Evolutionary conservation across 2,888 invertebrate species (phyloP), one percentile per base, ranked within the genome.

Genomic region (Lepetodrilus schrolli): DNA sequence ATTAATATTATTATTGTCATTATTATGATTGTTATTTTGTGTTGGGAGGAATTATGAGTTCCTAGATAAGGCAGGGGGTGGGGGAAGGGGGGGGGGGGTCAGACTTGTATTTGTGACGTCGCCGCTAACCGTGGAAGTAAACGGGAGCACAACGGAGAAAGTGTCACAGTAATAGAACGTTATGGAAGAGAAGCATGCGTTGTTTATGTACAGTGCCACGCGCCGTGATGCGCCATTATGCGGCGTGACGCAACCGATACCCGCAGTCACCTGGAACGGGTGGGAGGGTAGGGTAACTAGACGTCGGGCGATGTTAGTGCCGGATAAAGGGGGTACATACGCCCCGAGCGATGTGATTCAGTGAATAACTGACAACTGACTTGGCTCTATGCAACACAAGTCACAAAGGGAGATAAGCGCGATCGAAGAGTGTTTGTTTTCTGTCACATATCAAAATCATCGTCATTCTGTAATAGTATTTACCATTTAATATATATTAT

Each of bases 1-100:
- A 70, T 76, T 74, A 77, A 17, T 74, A 74, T 37, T n/a, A n/a
- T n/a, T n/a, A n/a, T n/a, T n/a, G n/a, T n/a, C n/a, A 34, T 5
- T 5, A 50, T 21, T 36, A 10, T 34, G 66, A 0, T 2, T 26
- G 13, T 36, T 17, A 17, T 8, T 66, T 5, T n/a, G n/a, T 23
- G 66, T 10, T n/a, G n/a, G 5, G 1, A 13, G 37, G 36, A 17
- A 21, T 1, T 4, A 23, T 58, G 17, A 23, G 5, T n/a, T 58
- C 17, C 17, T 5, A 21, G 13, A 20, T n/a, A n/a, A n/a, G n/a
- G n/a, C n/a, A n/a, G n/a, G n/a, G n/a, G n/a, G n/a, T n/a, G n/a
- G n/a, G n/a, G n/a, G n/a, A n/a, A n/a, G n/a, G n/a, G n/a, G n/a
- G n/a, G n/a, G n/a, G n/a, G n/a, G n/a, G n/a, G n/a, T n/a, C n/a